A percentile compares a stretch with the other conserved stretches of the same genome.
phyloP scores from a whole-genome alignment of 1,140 invertebrate species.

The Leptinotarsa defecta region DNA sequence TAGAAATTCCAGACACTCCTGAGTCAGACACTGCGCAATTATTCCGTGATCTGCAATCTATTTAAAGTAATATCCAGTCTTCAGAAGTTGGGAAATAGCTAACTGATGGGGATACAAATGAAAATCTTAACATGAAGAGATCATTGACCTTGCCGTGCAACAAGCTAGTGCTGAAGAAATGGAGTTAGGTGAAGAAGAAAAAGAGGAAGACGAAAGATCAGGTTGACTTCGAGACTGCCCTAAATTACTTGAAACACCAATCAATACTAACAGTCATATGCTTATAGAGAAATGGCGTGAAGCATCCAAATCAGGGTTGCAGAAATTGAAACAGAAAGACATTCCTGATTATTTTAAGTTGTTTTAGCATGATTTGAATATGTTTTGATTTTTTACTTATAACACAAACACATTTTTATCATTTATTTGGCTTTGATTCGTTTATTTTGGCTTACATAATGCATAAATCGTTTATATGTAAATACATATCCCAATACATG shows the following conservation, averaged over 20 bases:
- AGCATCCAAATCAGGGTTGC: background rate
- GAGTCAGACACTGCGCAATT: conserved; percentile 5
- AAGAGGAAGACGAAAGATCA: background rate
- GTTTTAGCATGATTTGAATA: too few relatives aligned
- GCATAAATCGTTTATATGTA: too few relatives aligned
- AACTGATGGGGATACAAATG: conserved; percentile 10
- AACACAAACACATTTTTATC: too few relatives aligned
- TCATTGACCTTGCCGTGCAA: background rate
- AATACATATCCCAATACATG: too few relatives aligned
- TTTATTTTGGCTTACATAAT: too few relatives aligned
- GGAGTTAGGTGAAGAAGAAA: background rate
- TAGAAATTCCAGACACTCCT: background rate
- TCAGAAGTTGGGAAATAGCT: background rate
- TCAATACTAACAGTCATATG: background rate
- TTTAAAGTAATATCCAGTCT: background rate
- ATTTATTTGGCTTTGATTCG: too few relatives aligned
- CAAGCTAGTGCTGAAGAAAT: conserved; percentile 2
- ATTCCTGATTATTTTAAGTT: too few relatives aligned
- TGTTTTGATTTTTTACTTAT: too few relatives aligned
- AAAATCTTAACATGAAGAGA: background rate
- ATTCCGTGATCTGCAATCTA: background rate
- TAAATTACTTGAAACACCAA: conserved; percentile 3
- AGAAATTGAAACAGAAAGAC: too few relatives aligned
- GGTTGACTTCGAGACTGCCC: background rate
- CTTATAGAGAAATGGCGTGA: background rate